These are phyloP conservation scores for Carlito syrichta DNA, from an alignment of 2,113 vertebrate genomes.

Conservation along the genomic window DNA sequence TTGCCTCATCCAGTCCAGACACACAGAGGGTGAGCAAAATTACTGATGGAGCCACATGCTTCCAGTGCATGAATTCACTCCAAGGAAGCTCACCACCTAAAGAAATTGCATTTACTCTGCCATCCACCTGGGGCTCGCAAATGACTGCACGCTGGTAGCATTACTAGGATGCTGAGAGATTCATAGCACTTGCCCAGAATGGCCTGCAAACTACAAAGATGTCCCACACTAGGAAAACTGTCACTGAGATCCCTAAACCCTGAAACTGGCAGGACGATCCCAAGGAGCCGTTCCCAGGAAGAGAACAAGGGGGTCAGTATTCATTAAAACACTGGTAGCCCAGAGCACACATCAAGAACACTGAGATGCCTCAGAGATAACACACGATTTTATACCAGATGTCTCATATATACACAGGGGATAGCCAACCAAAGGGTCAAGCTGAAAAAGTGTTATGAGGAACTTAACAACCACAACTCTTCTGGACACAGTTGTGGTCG, in stretches of 20 bases:
- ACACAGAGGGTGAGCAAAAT: background rate
- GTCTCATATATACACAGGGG: background rate
- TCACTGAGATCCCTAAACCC: background rate
- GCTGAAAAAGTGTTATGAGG: background rate
- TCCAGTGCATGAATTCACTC: background rate
- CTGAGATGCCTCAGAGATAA: no score
- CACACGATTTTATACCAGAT: background rate
- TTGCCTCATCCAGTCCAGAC: background rate
- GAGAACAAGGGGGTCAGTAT: no score
- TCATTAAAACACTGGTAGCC: accelerated
- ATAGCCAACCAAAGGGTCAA: background rate
- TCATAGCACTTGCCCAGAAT: background rate
- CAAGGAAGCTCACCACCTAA: background rate
- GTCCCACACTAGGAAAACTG: background rate
- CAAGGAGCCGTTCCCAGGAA: background rate
- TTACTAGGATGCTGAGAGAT: accelerated
- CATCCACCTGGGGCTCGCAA: accelerated
- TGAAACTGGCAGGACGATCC: background rate
- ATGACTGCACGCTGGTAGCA: accelerated
- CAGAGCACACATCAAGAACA: background rate
- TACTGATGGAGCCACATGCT: background rate
- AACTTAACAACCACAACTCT: background rate
- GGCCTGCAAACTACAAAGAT: background rate
- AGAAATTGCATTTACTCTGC: accelerated
- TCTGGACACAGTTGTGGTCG: background rate